These are phyloP conservation scores for Drosophila eugracilis DNA, from an alignment of 1,140 invertebrate genomes.

Conservation along the genomic window DNA sequence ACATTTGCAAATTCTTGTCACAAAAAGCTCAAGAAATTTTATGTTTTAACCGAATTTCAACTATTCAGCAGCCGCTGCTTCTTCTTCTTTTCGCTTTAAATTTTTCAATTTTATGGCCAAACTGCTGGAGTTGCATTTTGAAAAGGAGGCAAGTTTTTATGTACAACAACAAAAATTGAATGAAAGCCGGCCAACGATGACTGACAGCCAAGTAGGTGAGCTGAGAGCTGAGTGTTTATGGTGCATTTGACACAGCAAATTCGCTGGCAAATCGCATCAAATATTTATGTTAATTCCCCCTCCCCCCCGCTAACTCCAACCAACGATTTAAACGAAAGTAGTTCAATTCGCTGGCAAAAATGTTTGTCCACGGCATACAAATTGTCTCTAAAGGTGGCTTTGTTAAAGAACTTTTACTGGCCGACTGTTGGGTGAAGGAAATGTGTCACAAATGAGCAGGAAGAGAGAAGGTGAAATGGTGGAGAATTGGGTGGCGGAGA, in stretches of 20 bases:
- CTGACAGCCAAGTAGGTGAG: slow-evolving; percentile 58
- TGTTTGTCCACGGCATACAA: slow-evolving; percentile 74
- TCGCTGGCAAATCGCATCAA: slow-evolving; percentile 52
- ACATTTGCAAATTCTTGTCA: slow-evolving; percentile 82
- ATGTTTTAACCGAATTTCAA: slow-evolving; percentile 68
- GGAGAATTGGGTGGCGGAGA: neutral
- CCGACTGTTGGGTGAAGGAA: slow-evolving; percentile 49
- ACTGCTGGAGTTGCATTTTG: slow-evolving; percentile 75
- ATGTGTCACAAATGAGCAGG: slow-evolving; percentile 64
- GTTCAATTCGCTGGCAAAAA: slow-evolving; percentile 67
- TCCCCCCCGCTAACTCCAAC: neutral
- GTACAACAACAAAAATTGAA: slow-evolving; percentile 76
- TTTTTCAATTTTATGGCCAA: slow-evolving; percentile 32
- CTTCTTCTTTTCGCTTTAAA: slow-evolving; percentile 54
- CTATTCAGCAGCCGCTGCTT: slow-evolving; percentile 66
- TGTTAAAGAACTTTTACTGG: slow-evolving; percentile 65
- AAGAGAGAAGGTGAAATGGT: slow-evolving; percentile 10
- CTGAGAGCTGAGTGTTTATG: slow-evolving; percentile 59
- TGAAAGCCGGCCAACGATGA: slow-evolving; percentile 60
- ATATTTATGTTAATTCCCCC: slow-evolving; percentile 69
- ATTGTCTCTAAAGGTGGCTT: slow-evolving; percentile 40
- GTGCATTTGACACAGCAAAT: slow-evolving; percentile 65
- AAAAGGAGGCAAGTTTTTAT: slow-evolving; percentile 46
- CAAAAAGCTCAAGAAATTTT: slow-evolving; percentile 62
- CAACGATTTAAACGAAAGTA: slow-evolving; percentile 62